A percentile compares a stretch with the other conserved stretches of the same genome.
phyloP scores from a whole-genome alignment of 2,113 vertebrate species.

The Cyphomyrus discorhynchus region DNA sequence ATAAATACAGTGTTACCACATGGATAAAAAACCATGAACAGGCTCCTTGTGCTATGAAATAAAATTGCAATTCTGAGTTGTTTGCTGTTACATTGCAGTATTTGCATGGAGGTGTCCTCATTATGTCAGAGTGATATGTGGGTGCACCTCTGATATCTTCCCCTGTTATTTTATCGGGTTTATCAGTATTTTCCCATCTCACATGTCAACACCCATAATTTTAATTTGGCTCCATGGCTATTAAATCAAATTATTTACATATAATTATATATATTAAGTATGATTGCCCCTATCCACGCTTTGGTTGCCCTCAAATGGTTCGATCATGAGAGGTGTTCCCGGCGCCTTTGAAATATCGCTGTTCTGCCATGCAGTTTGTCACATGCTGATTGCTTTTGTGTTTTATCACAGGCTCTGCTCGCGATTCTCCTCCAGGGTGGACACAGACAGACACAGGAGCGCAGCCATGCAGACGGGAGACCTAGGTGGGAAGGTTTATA shows the following conservation, averaged over 20 bases:
- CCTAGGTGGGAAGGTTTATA: conserved; percentile 54
- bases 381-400: conserved; percentile 18
- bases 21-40: not conserved
- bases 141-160: conserved; percentile 40
- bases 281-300: not conserved
- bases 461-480: conserved; percentile 52
- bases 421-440: conserved; percentile 43
- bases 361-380: not conserved
- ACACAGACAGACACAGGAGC: conserved; percentile 28
- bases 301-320: not conserved
- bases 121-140: conserved; percentile 49
- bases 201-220: not conserved
- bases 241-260: conserved; percentile 39
- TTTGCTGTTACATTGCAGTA: conserved; percentile 23
- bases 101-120: conserved; percentile 43
- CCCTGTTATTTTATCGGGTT: conserved; percentile 44
- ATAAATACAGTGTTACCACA: not conserved
- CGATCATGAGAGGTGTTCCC: not conserved
- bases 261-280: not conserved
- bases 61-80: not conserved
- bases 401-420: conserved; percentile 38
- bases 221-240: conserved; percentile 42
- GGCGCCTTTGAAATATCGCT: not conserved
- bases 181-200: conserved; percentile 31
- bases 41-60: not conserved